A percentile compares a stretch with the other conserved stretches of the same genome.
phyloP scores from a whole-genome alignment of 2,888 invertebrate genomes.

The Invenusta paracnida region DNA sequence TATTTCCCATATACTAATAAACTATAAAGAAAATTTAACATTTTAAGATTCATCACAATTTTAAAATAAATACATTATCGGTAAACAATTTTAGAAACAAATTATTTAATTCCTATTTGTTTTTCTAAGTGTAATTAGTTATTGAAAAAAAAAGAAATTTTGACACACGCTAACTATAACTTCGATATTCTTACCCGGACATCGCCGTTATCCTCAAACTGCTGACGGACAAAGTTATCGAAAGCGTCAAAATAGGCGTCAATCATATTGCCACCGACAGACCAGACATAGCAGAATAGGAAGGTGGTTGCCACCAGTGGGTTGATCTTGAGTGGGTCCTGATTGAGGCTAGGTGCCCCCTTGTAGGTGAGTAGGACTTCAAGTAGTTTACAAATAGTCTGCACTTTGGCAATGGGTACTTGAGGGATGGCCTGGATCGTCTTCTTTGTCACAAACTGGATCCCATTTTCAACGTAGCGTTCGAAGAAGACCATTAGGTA shows the following conservation, averaged over 20 bases:
- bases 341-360: conserved; percentile 67
- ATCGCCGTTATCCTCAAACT: conserved; percentile 70
- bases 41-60: too few relatives aligned
- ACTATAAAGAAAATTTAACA: too few relatives aligned
- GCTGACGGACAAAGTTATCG: conserved; percentile 69
- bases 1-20: too few relatives aligned
- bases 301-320: conserved; percentile 72
- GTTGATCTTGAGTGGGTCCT: conserved; percentile 64
- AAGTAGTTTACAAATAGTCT: conserved; percentile 71
- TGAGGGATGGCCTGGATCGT: conserved; percentile 73
- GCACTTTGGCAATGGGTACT: conserved; percentile 77
- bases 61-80: too few relatives aligned
- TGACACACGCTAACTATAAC: not conserved
- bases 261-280: conserved; percentile 76
- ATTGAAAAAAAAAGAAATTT: conserved; percentile 22
- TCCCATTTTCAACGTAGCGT: conserved; percentile 68
- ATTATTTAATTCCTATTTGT: too few relatives aligned
- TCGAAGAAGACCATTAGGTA: conserved; percentile 69
- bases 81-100: too few relatives aligned
- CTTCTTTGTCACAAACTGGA: conserved; percentile 68
- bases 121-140: too few relatives aligned
- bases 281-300: conserved; percentile 77
- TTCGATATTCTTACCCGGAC: conserved; percentile 63
- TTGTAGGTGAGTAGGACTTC: conserved; percentile 69
- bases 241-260: conserved; percentile 70